Conservation (phyloP, 2,888 invertebrate species). For the Nysson spinosus region DNA sequence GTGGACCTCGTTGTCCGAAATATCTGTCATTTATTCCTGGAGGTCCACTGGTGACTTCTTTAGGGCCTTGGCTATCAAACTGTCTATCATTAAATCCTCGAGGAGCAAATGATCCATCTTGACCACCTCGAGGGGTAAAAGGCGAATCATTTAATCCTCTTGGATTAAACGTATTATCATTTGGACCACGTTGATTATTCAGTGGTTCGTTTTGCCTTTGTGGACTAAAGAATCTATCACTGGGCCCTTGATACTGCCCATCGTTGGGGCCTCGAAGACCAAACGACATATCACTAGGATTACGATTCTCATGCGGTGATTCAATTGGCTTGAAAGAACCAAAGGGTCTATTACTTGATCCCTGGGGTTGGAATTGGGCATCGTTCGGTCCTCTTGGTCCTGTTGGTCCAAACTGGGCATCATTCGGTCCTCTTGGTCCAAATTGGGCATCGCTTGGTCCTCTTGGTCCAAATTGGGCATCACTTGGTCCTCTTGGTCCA, state of each 20-base stretch:
- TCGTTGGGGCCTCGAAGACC: slow-evolving; percentile 35
- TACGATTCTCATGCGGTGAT: slow-evolving; percentile 27
- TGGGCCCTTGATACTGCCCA: slow-evolving; percentile 27
- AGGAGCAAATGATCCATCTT: slow-evolving; percentile 6
- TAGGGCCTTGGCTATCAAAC: slow-evolving; percentile 15
- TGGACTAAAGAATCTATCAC: slow-evolving; percentile 30
- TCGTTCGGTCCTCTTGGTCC: slow-evolving; percentile 8
- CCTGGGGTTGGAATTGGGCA: slow-evolving; percentile 9
- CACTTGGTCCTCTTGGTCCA: slow-evolving; percentile 37
- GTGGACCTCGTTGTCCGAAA: slow-evolving; percentile 27
- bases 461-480: slow-evolving; percentile 30
- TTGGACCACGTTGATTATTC: slow-evolving; percentile 18
- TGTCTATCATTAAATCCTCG: slow-evolving; percentile 18
- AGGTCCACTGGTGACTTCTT: slow-evolving; percentile 6
- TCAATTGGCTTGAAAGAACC: slow-evolving; percentile 29
- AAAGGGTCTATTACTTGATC: slow-evolving; percentile 23
- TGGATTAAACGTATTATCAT: background rate
- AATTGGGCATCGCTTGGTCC: slow-evolving; percentile 31
- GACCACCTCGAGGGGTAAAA: slow-evolving; percentile 19
- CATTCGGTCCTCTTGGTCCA: slow-evolving; percentile 26
- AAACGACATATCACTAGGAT: slow-evolving; percentile 37
- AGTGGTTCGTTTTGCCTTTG: slow-evolving; percentile 19
- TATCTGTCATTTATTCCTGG: slow-evolving; percentile 11
- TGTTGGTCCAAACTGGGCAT: slow-evolving; percentile 28
- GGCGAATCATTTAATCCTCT: slow-evolving; percentile 17